Evolutionary conservation across 2,888 invertebrate genomes (phyloP).

Genomic region (Neelides folsomi): DNA sequence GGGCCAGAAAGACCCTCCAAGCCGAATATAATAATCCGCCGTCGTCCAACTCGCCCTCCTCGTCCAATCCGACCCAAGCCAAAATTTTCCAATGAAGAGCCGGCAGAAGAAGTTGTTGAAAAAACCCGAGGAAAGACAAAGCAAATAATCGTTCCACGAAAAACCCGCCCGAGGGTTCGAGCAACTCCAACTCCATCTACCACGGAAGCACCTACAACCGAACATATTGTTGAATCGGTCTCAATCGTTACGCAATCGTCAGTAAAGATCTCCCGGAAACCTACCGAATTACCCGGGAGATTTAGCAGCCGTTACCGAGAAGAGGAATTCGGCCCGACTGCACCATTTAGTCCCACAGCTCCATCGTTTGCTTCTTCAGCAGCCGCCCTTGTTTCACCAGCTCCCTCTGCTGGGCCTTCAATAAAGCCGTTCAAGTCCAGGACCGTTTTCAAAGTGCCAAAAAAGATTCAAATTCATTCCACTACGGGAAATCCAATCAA

Average conservation of each 20-base stretch:
- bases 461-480: too few relatives aligned
- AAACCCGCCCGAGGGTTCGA: slow-evolving; percentile 14
- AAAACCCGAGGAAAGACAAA: too few relatives aligned
- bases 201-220: slow-evolving; percentile 8
- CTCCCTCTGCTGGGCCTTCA: not conserved
- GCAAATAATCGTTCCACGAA: slow-evolving; percentile 9
- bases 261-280: slow-evolving; percentile 23
- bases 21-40: too few relatives aligned
- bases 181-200: slow-evolving; percentile 5
- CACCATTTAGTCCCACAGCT: too few relatives aligned
- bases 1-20: too few relatives aligned
- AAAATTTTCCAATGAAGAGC: too few relatives aligned
- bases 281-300: slow-evolving; percentile 28
- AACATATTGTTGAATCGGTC: slow-evolving; percentile 9
- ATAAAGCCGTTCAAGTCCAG: not conserved
- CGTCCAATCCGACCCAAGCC: too few relatives aligned
- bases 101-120: too few relatives aligned
- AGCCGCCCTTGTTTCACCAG: not conserved
- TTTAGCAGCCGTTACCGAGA: slow-evolving; percentile 28
- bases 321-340: slow-evolving; percentile 10
- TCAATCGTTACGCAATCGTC: slow-evolving; percentile 12
- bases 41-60: too few relatives aligned
- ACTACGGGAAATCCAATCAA: too few relatives aligned
- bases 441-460: too few relatives aligned
- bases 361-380: too few relatives aligned